phyloP scores from a whole-genome alignment of 2,888 invertebrate genomes.

The Synergus gifuensis region DNA sequence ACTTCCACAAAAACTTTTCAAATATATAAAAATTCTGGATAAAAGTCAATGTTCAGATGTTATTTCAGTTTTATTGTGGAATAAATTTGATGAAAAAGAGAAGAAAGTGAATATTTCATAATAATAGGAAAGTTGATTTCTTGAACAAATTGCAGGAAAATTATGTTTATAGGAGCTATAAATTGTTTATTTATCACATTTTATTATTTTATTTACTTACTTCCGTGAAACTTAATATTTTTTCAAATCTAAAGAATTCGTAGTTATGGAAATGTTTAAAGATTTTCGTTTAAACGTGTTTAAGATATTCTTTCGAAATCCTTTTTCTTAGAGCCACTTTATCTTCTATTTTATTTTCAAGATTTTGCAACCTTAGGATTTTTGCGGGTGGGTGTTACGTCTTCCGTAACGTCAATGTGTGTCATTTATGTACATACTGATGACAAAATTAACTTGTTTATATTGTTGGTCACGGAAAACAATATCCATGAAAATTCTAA shows the following conservation, averaged over 20 bases:
- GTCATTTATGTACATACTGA: background rate
- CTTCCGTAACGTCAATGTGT: constrained; percentile 7
- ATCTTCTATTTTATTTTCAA: background rate
- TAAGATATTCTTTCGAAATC: background rate
- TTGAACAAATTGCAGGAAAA: background rate
- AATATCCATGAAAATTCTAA: background rate
- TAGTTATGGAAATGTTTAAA: background rate
- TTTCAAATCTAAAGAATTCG: background rate
- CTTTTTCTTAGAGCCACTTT: background rate
- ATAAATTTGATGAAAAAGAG: background rate
- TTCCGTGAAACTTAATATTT: background rate
- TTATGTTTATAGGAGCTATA: background rate
- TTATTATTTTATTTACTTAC: background rate
- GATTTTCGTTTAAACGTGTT: too few species aligned
- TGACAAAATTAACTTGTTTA: constrained; percentile 13
- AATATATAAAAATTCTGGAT: background rate
- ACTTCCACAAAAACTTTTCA: too few species aligned
- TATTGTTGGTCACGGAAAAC: background rate
- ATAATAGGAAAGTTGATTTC: background rate
- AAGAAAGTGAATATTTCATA: background rate
- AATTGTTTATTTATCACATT: background rate
- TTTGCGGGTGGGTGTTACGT: background rate
- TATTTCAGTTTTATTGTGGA: background rate
- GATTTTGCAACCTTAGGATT: constrained; percentile 4
- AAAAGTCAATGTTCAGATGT: background rate